Conservation (phyloP, 2,888 invertebrate species). For the Melanostoma scalare region DNA sequence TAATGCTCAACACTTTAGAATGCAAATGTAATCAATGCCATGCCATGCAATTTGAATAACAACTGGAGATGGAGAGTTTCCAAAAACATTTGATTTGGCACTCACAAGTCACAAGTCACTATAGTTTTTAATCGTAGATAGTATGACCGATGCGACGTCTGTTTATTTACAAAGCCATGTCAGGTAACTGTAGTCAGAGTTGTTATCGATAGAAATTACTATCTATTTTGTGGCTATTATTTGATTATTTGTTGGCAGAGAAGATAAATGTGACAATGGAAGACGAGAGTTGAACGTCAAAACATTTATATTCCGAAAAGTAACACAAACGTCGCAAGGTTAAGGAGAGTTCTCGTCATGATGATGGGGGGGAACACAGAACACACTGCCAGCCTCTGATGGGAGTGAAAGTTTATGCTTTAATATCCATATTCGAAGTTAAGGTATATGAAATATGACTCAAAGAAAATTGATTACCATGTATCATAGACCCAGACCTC, state of each 20-base stretch:
- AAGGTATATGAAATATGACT: constrained; percentile 41
- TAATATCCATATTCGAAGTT: background rate
- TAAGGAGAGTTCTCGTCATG: constrained; percentile 1
- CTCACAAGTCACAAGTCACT: constrained; percentile 10
- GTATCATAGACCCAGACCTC: constrained; percentile 49
- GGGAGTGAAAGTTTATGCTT: constrained; percentile 63
- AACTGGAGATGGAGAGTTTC: constrained; percentile 19
- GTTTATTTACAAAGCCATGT: background rate
- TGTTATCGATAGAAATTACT: constrained; percentile 39
- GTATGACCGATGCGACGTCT: background rate
- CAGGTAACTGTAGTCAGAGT: background rate
- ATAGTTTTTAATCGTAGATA: constrained; percentile 1
- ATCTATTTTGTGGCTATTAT: constrained; percentile 42
- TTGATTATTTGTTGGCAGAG: constrained; percentile 52
- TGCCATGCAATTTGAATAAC: constrained; percentile 65
- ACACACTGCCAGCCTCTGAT: background rate
- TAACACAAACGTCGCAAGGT: constrained; percentile 10
- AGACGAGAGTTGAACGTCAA: constrained; percentile 50
- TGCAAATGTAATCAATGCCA: constrained; percentile 65
- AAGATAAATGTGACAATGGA: constrained; percentile 42
- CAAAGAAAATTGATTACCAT: constrained; percentile 69
- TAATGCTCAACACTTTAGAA: constrained; percentile 50
- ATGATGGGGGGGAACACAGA: background rate
- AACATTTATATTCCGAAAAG: constrained; percentile 50
- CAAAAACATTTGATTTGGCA: constrained; percentile 48